Base-by-base conservation (phyloP, 2,888 invertebrate genomes). In the Germaria angustata region DNA sequence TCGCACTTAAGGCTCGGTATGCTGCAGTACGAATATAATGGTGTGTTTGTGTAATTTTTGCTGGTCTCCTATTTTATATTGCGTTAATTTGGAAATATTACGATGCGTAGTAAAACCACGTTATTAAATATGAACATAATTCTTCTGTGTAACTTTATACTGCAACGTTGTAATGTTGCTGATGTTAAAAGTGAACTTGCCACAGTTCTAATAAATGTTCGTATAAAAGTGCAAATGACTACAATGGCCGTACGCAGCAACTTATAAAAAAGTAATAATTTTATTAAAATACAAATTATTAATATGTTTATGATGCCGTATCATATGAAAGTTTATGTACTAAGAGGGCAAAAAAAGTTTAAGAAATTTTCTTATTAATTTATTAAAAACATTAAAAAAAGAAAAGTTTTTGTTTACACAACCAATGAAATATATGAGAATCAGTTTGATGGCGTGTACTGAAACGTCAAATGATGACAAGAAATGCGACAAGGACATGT, bases 41-140 rank as follows among this genome's bases (percentile, higher is more conserved):
- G 9, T 59, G 61, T 49, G n/a, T n/a, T n/a, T n/a, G n/a, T n/a
- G n/a, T n/a, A n/a, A n/a, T n/a, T n/a, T n/a, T 28, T 28, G 28
- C 28, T 73, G 72, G 13, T 44, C 44, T 63, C 24, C 24, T 49
- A 20, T 32, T 36, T 66, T 20, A 51, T 49, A 22, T 57, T 55
- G 46, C 51, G 39, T 71, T 78, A 78, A 78, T 71, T 65, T 63
- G 15, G 65, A 78, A 78, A 55, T 78, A 78, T 71, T 49, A 55
- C 36, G n/a, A 41, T 13, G 11, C 22, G 24, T 17, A 34, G 41
- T 55, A 34, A 61, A 11, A 15, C 13, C 20, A 28, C 4, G 9
- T 24, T 51, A 53, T 17, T 28, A 34, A 34, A 32, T 15, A 22
- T 34, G 63, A 36, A 28, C 32, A 41, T 53, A 63, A 61, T 24